A percentile compares a stretch with the other conserved stretches of the same genome.
phyloP scores from a whole-genome alignment of 2,888 invertebrate species.

The Nymphalis c-album region DNA sequence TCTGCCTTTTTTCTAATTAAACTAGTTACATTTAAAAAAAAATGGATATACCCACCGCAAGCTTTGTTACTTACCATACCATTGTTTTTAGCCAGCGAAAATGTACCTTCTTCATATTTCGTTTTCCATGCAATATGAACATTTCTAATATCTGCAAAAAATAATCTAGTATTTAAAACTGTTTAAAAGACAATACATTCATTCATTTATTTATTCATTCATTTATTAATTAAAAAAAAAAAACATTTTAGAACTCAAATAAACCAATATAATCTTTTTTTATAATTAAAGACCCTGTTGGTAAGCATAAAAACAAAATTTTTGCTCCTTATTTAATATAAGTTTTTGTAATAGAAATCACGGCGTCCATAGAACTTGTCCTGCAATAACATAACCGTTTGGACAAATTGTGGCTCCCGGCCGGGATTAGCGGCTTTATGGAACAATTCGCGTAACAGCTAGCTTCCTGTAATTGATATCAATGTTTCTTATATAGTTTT shows the following conservation, averaged over 20 bases:
- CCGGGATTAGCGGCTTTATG: slow-evolving; percentile 77
- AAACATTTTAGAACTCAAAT: neutral
- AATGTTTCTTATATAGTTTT: slow-evolving; percentile 11
- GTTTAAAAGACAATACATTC: too few species aligned
- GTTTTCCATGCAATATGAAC: too few species aligned
- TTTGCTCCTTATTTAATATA: slow-evolving; percentile 17
- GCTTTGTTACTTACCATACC: too few species aligned
- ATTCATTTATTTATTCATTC: too few species aligned
- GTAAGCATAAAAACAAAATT: slow-evolving; percentile 1
- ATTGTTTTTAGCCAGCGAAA: too few species aligned
- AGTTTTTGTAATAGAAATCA: slow-evolving; percentile 66
- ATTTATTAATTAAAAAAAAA: too few species aligned
- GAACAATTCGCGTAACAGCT: slow-evolving; percentile 66
- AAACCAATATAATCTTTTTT: neutral
- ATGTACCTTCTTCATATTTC: too few species aligned
- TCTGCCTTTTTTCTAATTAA: too few species aligned
- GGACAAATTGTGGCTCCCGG: slow-evolving; percentile 76
- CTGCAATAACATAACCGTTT: slow-evolving; percentile 81
- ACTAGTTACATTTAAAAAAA: too few species aligned
- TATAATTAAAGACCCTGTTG: neutral
- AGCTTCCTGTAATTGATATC: slow-evolving; percentile 68
- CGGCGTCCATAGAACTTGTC: slow-evolving; percentile 57
- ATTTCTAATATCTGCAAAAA: too few species aligned
- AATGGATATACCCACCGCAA: too few species aligned
- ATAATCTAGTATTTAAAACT: too few species aligned